phyloP scores from a whole-genome alignment of 2,888 invertebrate genomes.

The Tortricodes alternella region DNA sequence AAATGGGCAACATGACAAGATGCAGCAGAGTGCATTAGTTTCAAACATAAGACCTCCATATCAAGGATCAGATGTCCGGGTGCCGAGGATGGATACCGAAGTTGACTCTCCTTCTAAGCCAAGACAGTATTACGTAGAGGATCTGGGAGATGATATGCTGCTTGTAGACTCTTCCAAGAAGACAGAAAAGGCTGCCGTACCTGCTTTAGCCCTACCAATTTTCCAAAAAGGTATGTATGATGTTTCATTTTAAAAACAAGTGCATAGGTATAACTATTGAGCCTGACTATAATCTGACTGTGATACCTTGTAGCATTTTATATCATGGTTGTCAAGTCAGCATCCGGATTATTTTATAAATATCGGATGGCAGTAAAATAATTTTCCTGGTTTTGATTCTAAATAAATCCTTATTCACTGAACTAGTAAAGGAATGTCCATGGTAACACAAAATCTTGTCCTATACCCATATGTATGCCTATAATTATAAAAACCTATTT shows the following conservation, averaged over 20 bases:
- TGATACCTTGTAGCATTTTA: too few species aligned
- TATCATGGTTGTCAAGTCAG: too few species aligned
- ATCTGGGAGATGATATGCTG: constrained; percentile 69
- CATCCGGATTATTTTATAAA: too few species aligned
- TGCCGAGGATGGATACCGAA: constrained; percentile 49
- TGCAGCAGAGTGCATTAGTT: constrained; percentile 57
- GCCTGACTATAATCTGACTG: too few species aligned
- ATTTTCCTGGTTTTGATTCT: too few species aligned
- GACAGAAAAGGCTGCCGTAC: constrained; percentile 49
- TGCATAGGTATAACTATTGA: too few species aligned
- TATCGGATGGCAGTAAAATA: too few species aligned
- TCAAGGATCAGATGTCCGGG: constrained; percentile 47
- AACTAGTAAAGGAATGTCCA: too few species aligned
- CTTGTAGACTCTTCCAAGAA: constrained; percentile 70
- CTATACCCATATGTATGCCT: background rate
- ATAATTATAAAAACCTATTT: constrained; percentile 28
- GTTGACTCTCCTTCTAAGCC: constrained; percentile 46
- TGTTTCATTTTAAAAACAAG: too few species aligned
- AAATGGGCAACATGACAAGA: constrained; percentile 44
- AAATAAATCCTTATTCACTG: too few species aligned
- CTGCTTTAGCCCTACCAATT: constrained; percentile 49
- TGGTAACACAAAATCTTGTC: background rate
- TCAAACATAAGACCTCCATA: constrained; percentile 44
- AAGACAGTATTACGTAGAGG: constrained; percentile 64
- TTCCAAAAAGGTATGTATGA: constrained; percentile 59